Percentiles rank a stretch among this genome's conserved stretches.
phyloP scores from a whole-genome alignment of 2,888 invertebrate genomes.

The Minunthozetes semirufus region DNA sequence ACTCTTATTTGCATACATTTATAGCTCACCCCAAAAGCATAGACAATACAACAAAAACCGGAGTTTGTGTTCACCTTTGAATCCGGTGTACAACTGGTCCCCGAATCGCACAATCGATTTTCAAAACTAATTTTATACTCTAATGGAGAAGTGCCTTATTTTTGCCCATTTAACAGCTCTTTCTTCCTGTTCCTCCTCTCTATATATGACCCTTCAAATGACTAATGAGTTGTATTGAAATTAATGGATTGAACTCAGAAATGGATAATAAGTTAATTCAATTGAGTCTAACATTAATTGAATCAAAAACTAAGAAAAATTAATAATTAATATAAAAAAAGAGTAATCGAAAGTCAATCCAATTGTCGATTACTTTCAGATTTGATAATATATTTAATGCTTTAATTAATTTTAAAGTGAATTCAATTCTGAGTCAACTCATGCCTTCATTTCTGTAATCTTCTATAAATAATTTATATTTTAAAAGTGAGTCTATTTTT shows the following conservation, averaged over 20 bases:
- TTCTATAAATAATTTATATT: too few relatives aligned
- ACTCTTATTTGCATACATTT: constrained; percentile 23
- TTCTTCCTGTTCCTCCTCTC: not conserved
- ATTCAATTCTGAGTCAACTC: too few relatives aligned
- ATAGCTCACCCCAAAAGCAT: constrained; percentile 1
- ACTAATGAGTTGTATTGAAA: not conserved
- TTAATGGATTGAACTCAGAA: not conserved
- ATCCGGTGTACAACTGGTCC: not conserved
- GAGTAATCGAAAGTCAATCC: too few relatives aligned
- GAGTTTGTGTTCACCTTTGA: not conserved
- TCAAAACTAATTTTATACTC: constrained; percentile 3
- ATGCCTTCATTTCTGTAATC: too few relatives aligned
- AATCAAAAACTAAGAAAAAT: not conserved
- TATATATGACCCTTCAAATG: not conserved
- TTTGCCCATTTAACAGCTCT: not conserved
- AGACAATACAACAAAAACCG: not conserved
- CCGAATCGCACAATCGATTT: not conserved
- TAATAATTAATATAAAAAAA: too few relatives aligned
- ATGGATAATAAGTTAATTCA: not conserved
- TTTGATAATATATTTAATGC: too few relatives aligned
- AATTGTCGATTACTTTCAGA: too few relatives aligned
- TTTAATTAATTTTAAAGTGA: too few relatives aligned
- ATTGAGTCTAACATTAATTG: not conserved
- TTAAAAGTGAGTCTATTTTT: too few relatives aligned
- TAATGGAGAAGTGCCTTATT: not conserved